Base-by-base conservation (phyloP, 1,140 invertebrate genomes). In the Psix sp. region DNA sequence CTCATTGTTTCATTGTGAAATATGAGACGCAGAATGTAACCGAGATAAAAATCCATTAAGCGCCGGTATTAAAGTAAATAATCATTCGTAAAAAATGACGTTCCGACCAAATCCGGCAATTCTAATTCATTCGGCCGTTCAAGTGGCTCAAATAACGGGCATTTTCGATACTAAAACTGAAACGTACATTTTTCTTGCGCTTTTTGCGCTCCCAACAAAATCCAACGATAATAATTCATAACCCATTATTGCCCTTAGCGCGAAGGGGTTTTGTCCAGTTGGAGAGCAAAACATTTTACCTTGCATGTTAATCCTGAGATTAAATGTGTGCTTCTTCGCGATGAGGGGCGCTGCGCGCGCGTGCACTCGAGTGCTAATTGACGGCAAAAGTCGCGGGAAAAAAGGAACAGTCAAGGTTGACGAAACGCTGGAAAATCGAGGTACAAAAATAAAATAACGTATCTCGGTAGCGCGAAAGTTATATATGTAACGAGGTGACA, bases 151-250 rank as follows among this genome's bases (percentile, higher is more conserved):
- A 43, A 13, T 33, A 36, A 33, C 35, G 16, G 45, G 35, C 56
- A 43, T 67, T 42, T 62, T 51, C 56, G 62, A 73, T 66, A 60
- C 60, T 67, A 56, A 67, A 67, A 74, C 67, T 74, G 62, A 73
- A 66, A 73, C 66, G 62, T 49, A 21, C 60, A 59, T 63, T 68
- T 68, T 65, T 66, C 40, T 43, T 26, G 21, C 48, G 33, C 29
- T 60, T 60, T 74, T 62, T 66, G 42, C 38, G 43, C 51, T 66
- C 48, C 39, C 20, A 54, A 35, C 60, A 56, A 66, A 70, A 70
- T 66, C 73, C 73, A 33, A 24, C 60, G 73, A 70, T 75, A 75
- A 70, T 75, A 75, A 75, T 75, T 66, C 72, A 75, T 70, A 75
- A 75, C 72, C 72, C 72, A 75, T 75, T 75, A 75, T 70, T 70